These are phyloP conservation scores for Plagiodera versicolora DNA, from an alignment of 2,888 invertebrate genomes.

Conservation along the genomic window DNA sequence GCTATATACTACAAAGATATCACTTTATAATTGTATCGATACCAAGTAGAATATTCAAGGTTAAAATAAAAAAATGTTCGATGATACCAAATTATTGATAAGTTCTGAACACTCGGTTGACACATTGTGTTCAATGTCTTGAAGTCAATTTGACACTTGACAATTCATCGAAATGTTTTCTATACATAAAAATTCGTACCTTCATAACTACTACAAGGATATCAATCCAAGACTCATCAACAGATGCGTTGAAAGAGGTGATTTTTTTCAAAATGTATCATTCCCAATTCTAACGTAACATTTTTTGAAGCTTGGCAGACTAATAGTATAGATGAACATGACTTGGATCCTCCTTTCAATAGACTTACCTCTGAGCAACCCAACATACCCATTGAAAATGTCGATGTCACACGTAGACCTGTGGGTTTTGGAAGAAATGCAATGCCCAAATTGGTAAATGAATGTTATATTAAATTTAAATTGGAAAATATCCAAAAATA, in stretches of 20 bases:
- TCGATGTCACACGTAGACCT: slow-evolving; percentile 53
- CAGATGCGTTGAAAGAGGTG: slow-evolving; percentile 43
- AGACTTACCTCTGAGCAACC: slow-evolving; percentile 53
- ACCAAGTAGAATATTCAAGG: too few species aligned
- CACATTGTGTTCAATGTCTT: too few species aligned
- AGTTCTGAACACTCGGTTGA: too few species aligned
- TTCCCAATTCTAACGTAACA: too few species aligned
- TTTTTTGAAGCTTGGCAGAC: slow-evolving; percentile 23
- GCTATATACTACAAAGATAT: too few species aligned
- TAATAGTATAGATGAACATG: slow-evolving; percentile 38
- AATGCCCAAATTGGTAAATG: slow-evolving; percentile 53
- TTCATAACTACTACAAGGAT: slow-evolving; percentile 43
- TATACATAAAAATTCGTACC: slow-evolving; percentile 49
- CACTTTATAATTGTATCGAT: too few species aligned
- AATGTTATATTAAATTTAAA: too few species aligned
- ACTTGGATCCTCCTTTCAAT: slow-evolving; percentile 46
- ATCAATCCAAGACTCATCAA: slow-evolving; percentile 51
- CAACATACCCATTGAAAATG: slow-evolving; percentile 50
- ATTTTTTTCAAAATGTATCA: neutral
- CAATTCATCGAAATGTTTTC: slow-evolving; percentile 42
- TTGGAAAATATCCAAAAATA: too few species aligned
- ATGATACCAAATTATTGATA: too few species aligned
- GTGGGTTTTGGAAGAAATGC: slow-evolving; percentile 54
- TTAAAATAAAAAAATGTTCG: too few species aligned
- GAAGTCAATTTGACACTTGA: slow-evolving; percentile 2